phyloP scores from a whole-genome alignment of 2,888 invertebrate genomes.

The Heliconius ethilla region DNA sequence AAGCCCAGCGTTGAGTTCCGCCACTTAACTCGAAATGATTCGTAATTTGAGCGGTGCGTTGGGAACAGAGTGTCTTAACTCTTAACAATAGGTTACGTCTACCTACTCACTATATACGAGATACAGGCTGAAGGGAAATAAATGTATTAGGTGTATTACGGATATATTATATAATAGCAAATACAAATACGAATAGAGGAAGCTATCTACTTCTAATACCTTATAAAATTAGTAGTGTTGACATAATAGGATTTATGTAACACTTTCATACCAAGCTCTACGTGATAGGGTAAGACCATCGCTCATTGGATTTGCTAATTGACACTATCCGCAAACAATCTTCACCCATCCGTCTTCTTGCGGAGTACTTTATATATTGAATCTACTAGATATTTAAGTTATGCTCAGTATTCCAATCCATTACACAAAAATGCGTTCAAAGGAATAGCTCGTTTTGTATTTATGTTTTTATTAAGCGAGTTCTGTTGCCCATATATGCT shows the following conservation, averaged over 20 bases:
- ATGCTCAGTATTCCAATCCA: conserved; percentile 26
- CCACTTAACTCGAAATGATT: neutral
- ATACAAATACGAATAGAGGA: conserved; percentile 30
- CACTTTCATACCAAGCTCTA: conserved; percentile 49
- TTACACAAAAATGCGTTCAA: conserved; percentile 30
- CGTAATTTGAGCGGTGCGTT: too few species aligned
- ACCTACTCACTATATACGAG: too few species aligned
- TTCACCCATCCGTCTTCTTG: conserved; percentile 48
- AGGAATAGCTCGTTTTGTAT: conserved; percentile 9
- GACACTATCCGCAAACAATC: conserved; percentile 54
- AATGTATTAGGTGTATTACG: neutral
- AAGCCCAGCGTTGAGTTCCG: neutral
- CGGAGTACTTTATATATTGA: conserved; percentile 43
- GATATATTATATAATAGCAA: conserved; percentile 26
- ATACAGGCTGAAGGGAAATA: neutral
- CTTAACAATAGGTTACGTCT: neutral
- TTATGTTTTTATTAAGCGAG: neutral
- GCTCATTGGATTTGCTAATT: conserved; percentile 53
- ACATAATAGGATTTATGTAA: conserved; percentile 51
- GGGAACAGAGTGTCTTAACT: neutral
- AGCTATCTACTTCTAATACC: conserved; percentile 40
- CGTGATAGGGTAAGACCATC: conserved; percentile 51
- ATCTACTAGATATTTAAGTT: conserved; percentile 17
- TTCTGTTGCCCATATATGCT: conserved; percentile 14
- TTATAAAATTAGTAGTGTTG: conserved; percentile 42